phyloP scores from a whole-genome alignment of 2,888 invertebrate genomes.

The Athalia rosae region DNA sequence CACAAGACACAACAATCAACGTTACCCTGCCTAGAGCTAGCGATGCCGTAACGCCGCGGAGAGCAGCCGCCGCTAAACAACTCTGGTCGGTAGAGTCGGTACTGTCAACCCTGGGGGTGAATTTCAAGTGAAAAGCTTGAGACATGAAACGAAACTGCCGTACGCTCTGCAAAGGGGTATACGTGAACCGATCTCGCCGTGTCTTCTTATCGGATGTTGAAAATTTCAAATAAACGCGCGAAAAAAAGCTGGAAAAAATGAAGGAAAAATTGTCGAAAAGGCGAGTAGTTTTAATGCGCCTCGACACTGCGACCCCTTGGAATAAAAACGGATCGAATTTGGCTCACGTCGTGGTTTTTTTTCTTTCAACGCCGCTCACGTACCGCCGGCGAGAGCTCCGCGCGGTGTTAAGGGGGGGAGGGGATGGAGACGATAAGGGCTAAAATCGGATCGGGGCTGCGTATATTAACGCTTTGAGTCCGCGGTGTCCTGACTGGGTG shows the following conservation, averaged over 20 bases:
- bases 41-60: not conserved
- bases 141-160: constrained; percentile 32
- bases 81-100: not conserved
- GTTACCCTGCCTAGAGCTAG: constrained; percentile 31
- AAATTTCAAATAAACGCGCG: not conserved
- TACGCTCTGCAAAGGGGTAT: not conserved
- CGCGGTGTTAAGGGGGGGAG: too few relatives aligned
- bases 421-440: too few relatives aligned
- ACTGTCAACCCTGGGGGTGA: constrained; percentile 41
- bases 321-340: too few relatives aligned
- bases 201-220: not conserved
- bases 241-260: too few relatives aligned
- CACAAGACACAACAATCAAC: constrained; percentile 43
- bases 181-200: constrained; percentile 1
- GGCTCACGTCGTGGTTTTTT: too few relatives aligned
- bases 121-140: constrained; percentile 28
- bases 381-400: too few relatives aligned
- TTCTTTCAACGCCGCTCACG: too few relatives aligned
- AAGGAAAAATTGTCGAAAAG: too few relatives aligned
- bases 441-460: not conserved
- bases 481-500: not conserved
- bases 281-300: too few relatives aligned
- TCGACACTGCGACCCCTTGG: too few relatives aligned
- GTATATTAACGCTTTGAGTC: not conserved
- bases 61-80: constrained; percentile 39